Conservation (phyloP, 2,113 vertebrate genomes). For the Perognathus longimembris region DNA sequence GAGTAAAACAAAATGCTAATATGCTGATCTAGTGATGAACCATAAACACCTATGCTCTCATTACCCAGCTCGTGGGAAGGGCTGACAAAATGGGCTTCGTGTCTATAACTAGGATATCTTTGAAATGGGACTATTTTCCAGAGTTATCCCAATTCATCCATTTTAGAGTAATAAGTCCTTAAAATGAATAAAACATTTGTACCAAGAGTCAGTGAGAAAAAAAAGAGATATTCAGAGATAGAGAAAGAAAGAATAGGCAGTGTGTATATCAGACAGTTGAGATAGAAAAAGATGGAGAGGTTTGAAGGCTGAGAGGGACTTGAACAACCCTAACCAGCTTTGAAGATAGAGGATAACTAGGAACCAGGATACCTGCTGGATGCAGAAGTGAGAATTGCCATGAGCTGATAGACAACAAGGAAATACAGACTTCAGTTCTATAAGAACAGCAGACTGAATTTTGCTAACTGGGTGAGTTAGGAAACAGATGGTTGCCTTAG, state of each 20-base stretch:
- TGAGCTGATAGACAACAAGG: background rate
- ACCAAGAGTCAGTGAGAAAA: background rate
- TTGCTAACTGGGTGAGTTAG: background rate
- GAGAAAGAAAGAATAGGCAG: too few species aligned
- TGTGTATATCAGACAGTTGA: background rate
- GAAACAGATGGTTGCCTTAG: background rate
- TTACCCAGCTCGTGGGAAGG: background rate
- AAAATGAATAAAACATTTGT: background rate
- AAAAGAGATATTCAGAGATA: background rate
- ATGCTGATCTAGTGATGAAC: too few species aligned
- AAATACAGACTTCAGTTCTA: background rate
- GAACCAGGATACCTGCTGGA: background rate
- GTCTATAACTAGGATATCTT: background rate
- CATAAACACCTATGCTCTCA: background rate
- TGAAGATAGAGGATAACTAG: background rate
- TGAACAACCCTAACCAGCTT: background rate
- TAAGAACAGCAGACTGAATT: background rate
- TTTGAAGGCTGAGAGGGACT: background rate
- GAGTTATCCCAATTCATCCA: background rate
- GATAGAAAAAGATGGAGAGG: background rate
- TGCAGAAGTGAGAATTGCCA: background rate
- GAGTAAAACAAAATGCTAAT: background rate
- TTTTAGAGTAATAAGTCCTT: background rate
- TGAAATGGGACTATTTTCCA: background rate
- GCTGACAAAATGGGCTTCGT: background rate